Conservation (phyloP, 2,797 vertebrate species). For the Pseudocheirus occidentalis region DNA sequence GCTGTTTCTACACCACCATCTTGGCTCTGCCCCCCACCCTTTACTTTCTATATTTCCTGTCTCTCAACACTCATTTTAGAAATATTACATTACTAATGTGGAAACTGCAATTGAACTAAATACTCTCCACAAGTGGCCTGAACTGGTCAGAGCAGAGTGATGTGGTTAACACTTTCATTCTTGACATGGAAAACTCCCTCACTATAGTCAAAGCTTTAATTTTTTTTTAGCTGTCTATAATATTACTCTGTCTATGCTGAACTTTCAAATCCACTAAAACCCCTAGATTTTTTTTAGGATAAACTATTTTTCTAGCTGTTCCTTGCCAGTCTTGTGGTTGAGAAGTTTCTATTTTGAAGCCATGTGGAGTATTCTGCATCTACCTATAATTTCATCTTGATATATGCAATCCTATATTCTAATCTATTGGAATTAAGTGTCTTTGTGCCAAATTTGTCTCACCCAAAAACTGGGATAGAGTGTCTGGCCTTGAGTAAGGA, state of each 20-base stretch:
- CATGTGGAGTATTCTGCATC: not conserved
- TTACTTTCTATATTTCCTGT: not conserved
- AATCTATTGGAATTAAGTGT: not conserved
- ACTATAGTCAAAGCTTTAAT: not conserved
- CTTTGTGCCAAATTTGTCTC: not conserved
- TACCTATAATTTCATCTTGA: not conserved
- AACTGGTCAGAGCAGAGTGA: not conserved
- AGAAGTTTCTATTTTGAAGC: not conserved
- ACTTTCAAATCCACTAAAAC: not conserved
- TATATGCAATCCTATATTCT: not conserved
- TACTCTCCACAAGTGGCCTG: not conserved
- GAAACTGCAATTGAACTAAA: not conserved
- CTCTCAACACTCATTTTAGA: not conserved
- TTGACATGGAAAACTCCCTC: not conserved
- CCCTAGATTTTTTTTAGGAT: not conserved
- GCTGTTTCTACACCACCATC: too few relatives aligned
- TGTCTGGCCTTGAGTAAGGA: not conserved
- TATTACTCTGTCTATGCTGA: not conserved
- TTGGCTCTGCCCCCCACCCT: too few relatives aligned
- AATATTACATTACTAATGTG: not conserved
- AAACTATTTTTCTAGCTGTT: not conserved
- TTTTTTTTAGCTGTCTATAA: not conserved
- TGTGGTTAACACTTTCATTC: not conserved
- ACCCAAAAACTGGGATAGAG: not conserved
- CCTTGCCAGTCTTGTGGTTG: not conserved